A percentile compares a stretch with the other conserved stretches of the same genome.
phyloP scores from a whole-genome alignment of 1,140 invertebrate species.

The Solenopsis fugax region DNA sequence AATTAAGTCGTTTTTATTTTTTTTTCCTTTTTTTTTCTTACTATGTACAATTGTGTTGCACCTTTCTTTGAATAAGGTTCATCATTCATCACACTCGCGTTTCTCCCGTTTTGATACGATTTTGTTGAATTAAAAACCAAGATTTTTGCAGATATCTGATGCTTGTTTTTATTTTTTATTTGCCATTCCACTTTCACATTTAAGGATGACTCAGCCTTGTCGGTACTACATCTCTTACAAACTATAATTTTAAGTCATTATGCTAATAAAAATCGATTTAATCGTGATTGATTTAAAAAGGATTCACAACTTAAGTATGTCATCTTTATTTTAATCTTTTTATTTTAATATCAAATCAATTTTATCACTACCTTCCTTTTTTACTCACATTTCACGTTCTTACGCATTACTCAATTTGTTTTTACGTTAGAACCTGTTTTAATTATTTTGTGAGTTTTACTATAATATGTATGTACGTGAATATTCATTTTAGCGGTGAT shows the following conservation, averaged over 20 bases:
- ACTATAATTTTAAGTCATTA: conserved; percentile 15
- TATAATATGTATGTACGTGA: not conserved
- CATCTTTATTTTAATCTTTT: conserved; percentile 25
- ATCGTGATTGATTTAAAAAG: not conserved
- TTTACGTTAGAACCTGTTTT: not conserved
- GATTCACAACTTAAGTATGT: not conserved
- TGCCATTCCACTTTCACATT: conserved; percentile 22
- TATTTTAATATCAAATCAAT: not conserved
- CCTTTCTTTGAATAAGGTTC: conserved; percentile 75
- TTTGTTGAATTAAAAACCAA: conserved; percentile 83
- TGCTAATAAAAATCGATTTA: not conserved
- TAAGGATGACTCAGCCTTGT: conserved; percentile 6
- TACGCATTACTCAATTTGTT: conserved; percentile 15
- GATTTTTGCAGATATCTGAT: conserved; percentile 80
- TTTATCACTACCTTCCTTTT: not conserved
- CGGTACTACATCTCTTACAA: conserved; percentile 5
- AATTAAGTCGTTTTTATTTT: conserved; percentile 81
- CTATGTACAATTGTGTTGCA: conserved; percentile 73
- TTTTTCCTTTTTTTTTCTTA: conserved; percentile 58
- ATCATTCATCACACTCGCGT: conserved; percentile 66
- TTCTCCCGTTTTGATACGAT: conserved; percentile 80
- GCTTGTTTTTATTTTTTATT: conserved; percentile 68
- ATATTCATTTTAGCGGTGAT: conserved; percentile 25
- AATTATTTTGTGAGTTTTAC: not conserved
- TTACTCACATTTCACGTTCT: not conserved